These are phyloP conservation scores for Prionace glauca DNA, from an alignment of 2,797 vertebrate species.

Conservation along the genomic window DNA sequence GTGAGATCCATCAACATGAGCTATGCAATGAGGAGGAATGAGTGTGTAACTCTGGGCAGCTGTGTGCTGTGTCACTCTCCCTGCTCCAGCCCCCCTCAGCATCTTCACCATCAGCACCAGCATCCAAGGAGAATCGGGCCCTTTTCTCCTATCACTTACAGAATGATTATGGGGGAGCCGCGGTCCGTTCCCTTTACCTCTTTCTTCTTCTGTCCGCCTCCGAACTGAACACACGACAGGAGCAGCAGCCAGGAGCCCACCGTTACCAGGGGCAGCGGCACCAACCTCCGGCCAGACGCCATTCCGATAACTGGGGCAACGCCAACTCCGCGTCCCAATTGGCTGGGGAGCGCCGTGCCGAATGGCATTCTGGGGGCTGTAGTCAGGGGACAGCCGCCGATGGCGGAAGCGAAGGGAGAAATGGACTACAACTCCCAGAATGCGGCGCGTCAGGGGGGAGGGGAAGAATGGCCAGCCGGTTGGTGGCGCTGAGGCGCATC, in stretches of 20 bases:
- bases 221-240: constrained; percentile 56
- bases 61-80: neutral
- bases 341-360: neutral
- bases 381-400: neutral
- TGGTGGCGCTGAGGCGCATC: neutral
- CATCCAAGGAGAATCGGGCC: neutral
- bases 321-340: neutral
- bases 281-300: constrained; percentile 53
- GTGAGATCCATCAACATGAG: neutral
- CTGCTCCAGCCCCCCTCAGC: neutral
- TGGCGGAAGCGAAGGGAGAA: neutral
- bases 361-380: neutral
- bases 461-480: neutral
- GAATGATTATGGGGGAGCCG: neutral
- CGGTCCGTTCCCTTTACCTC: constrained; percentile 54
- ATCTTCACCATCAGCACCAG: constrained; percentile 25
- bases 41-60: neutral
- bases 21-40: neutral
- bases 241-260: constrained; percentile 53
- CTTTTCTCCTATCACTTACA: neutral
- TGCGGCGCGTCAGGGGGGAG: neutral
- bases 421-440: neutral
- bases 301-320: constrained; percentile 49
- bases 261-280: constrained; percentile 46
- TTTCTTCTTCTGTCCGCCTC: constrained; percentile 70